phyloP scores from a whole-genome alignment of 2,113 vertebrate genomes.

The Blennius ocellaris region DNA sequence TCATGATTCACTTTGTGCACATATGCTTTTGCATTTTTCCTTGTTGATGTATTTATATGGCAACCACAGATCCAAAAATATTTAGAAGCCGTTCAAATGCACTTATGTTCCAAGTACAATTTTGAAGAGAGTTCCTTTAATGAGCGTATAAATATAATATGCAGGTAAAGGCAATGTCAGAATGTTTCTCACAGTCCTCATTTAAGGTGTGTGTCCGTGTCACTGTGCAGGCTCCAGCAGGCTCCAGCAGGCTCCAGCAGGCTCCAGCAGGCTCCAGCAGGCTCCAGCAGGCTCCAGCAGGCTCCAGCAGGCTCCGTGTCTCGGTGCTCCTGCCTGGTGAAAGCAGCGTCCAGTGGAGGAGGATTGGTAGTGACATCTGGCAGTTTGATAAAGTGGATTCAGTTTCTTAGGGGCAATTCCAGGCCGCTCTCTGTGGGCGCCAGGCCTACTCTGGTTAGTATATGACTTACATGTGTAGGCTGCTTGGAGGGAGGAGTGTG shows the following conservation, averaged over 20 bases:
- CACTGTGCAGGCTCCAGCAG: constrained; percentile 42
- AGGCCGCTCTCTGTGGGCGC: constrained; percentile 88
- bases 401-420: constrained; percentile 88
- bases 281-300: constrained; percentile 40
- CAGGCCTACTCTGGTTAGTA: constrained; percentile 90
- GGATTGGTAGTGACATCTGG: constrained; percentile 89
- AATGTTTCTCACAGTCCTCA: neutral
- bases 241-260: constrained; percentile 28
- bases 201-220: constrained; percentile 18
- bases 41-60: neutral
- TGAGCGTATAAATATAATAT: neutral
- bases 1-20: neutral
- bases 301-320: constrained; percentile 47
- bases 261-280: constrained; percentile 40
- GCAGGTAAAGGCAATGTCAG: constrained; percentile 18
- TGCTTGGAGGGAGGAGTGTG: constrained; percentile 61
- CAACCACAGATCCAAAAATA: neutral
- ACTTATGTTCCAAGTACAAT: neutral
- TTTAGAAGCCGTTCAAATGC: neutral
- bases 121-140: neutral
- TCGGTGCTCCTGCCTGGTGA: constrained; percentile 62
- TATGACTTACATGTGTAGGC: constrained; percentile 93
- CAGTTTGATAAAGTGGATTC: constrained; percentile 94
- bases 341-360: constrained; percentile 65
- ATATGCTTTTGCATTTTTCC: neutral